Conservation (phyloP, 2,888 invertebrate genomes). For the Lamproptera curius region DNA sequence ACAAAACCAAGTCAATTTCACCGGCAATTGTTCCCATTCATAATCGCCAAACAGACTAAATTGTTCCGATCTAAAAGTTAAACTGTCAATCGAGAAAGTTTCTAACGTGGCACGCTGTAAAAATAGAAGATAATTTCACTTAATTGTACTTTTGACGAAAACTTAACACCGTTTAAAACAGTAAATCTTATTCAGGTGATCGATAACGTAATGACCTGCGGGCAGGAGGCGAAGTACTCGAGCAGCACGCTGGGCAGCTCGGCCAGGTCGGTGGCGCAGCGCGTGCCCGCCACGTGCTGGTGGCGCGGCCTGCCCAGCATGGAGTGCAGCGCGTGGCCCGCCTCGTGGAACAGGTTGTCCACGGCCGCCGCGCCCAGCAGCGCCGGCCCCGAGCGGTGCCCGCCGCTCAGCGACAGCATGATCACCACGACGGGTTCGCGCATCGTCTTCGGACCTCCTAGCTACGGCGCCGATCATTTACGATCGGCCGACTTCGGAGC, state of each 20-base stretch:
- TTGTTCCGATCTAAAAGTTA: too few relatives aligned
- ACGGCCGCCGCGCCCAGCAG: conserved; percentile 90
- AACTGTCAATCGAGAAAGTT: neutral
- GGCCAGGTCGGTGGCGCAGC: conserved; percentile 98
- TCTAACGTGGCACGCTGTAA: neutral
- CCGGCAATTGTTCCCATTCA: too few relatives aligned
- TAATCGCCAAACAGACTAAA: too few relatives aligned
- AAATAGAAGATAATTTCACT: neutral
- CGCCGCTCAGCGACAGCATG: conserved; percentile 91
- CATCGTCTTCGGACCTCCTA: too few relatives aligned
- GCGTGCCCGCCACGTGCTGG: conserved; percentile 98
- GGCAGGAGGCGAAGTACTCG: conserved; percentile 97
- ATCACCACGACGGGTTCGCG: conserved; percentile 95
- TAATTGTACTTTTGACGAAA: too few relatives aligned
- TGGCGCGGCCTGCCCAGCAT: conserved; percentile 97
- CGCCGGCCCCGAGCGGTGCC: conserved; percentile 84
- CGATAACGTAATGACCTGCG: conserved; percentile 72
- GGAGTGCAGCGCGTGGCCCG: conserved; percentile 99
- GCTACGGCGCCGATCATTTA: too few relatives aligned
- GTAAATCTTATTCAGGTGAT: neutral
- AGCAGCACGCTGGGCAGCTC: conserved; percentile 99
- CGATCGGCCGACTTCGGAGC: too few relatives aligned
- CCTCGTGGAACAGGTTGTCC: conserved; percentile 98
- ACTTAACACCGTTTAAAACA: too few relatives aligned
- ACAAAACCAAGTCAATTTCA: too few relatives aligned